These are phyloP conservation scores for Peromyscus eremicus DNA, from an alignment of 2,797 vertebrate genomes.

Conservation along the genomic window DNA sequence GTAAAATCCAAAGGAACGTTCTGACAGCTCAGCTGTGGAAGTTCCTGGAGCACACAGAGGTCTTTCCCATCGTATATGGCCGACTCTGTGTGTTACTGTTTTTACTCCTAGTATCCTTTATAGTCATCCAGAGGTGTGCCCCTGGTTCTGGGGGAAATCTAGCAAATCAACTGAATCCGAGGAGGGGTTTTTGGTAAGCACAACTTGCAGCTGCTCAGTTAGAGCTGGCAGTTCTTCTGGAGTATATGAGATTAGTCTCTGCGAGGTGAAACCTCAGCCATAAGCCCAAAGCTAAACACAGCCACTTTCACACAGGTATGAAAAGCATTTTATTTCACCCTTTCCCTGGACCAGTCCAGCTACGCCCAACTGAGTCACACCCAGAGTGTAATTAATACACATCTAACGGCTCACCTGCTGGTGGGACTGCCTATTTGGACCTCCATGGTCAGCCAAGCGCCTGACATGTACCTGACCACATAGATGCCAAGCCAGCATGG, in stretches of 20 bases:
- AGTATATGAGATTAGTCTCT: neutral
- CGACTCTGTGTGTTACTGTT: neutral
- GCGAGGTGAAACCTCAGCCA: neutral
- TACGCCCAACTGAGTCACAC: neutral
- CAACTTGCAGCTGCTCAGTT: neutral
- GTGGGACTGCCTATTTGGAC: neutral
- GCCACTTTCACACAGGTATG: neutral
- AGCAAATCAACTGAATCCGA: neutral
- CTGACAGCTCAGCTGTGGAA: neutral
- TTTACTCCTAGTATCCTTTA: neutral
- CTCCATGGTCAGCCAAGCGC: neutral
- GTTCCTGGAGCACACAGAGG: neutral
- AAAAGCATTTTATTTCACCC: neutral
- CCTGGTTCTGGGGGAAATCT: neutral
- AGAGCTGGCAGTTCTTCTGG: neutral
- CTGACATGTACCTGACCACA: neutral
- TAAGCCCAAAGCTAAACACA: neutral
- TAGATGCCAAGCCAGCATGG: neutral
- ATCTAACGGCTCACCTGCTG: neutral
- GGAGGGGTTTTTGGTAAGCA: no score
- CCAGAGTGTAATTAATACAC: neutral
- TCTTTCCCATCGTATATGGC: neutral
- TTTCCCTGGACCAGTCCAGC: neutral
- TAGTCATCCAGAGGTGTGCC: neutral
- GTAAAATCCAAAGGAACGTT: neutral